Evolutionary conservation across 2,113 vertebrate species (phyloP).

Genomic region (Gopherus flavomarginatus): DNA sequence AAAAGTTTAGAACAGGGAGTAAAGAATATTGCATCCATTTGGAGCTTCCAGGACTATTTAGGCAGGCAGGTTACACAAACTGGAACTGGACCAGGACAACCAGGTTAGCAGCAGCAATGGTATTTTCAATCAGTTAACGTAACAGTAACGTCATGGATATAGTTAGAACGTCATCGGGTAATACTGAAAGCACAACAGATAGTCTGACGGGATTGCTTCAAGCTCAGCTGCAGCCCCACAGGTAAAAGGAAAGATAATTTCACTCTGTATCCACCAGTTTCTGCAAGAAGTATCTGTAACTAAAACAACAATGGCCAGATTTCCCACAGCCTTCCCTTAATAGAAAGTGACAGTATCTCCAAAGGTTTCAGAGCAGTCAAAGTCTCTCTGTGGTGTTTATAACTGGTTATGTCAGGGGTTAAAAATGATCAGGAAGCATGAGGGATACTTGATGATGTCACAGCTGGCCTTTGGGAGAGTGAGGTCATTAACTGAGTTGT

Average conservation of each 20-base stretch:
- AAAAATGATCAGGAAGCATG: slow-evolving; percentile 74
- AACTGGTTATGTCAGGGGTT: slow-evolving; percentile 69
- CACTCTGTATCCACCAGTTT: background rate
- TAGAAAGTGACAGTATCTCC: rapidly evolving
- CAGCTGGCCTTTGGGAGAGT: slow-evolving; percentile 67
- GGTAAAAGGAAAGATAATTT: background rate
- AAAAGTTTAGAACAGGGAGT: background rate
- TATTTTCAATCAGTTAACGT: background rate
- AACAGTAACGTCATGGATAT: background rate
- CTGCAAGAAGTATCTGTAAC: background rate
- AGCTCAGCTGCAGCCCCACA: background rate
- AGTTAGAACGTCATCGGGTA: background rate
- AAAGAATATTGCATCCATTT: background rate
- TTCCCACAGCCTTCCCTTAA: background rate
- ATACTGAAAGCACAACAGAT: background rate
- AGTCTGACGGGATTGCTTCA: background rate
- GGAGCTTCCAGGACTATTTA: background rate
- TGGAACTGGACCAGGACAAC: background rate
- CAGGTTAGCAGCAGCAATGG: background rate
- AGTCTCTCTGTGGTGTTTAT: background rate
- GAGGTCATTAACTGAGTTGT: slow-evolving; percentile 81
- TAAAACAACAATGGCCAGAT: background rate
- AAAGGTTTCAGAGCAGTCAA: background rate
- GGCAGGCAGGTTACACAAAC: background rate
- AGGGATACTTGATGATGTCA: slow-evolving; percentile 79